phyloP scores from a whole-genome alignment of 2,113 vertebrate species.

The Melanerpes aurifrons region DNA sequence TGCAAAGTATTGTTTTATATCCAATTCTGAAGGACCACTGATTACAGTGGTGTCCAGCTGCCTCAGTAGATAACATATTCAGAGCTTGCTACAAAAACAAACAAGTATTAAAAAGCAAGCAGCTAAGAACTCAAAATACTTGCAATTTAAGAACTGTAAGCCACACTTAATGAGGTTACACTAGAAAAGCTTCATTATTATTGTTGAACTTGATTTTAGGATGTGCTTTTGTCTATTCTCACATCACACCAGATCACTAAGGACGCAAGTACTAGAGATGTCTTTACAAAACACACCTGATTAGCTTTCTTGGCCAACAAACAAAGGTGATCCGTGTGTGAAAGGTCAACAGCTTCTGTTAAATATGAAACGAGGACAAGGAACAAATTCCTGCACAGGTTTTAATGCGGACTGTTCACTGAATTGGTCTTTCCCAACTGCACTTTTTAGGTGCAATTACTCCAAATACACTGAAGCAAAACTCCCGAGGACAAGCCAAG shows the following conservation, averaged over 20 bases:
- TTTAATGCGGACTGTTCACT: background rate
- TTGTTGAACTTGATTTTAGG: background rate
- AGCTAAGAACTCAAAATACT: background rate
- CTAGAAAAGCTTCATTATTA: background rate
- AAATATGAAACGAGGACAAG: background rate
- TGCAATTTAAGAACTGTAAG: background rate
- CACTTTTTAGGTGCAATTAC: background rate
- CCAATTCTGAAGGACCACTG: background rate
- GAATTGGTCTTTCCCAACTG: background rate
- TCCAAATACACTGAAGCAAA: conserved; percentile 2
- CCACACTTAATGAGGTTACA: background rate
- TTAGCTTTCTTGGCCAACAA: background rate
- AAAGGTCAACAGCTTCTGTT: background rate
- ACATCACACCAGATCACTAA: background rate
- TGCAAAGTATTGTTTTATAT: background rate
- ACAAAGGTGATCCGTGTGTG: background rate
- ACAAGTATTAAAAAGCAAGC: background rate
- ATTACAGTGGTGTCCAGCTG: background rate
- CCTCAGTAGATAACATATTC: background rate
- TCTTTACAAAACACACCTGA: background rate
- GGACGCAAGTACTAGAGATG: background rate
- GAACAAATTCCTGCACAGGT: background rate
- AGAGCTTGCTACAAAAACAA: background rate
- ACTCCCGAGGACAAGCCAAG: background rate
- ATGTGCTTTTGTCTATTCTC: background rate